phyloP scores from a whole-genome alignment of 2,797 vertebrate species.

The Enteromius unitaeniatus region DNA sequence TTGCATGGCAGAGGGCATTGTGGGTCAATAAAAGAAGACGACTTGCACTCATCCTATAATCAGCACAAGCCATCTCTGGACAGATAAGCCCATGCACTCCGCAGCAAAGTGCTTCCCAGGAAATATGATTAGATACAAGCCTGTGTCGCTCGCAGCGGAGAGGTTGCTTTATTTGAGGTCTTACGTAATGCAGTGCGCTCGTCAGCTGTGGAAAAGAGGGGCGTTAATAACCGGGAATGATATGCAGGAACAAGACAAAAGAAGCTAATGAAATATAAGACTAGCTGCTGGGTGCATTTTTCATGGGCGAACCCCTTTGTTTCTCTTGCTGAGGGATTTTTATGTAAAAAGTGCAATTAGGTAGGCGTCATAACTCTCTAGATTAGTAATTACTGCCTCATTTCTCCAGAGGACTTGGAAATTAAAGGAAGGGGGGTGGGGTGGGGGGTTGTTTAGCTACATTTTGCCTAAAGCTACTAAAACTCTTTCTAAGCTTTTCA shows the following conservation, averaged over 20 bases:
- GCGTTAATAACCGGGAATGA: constrained; percentile 60
- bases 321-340: constrained; percentile 62
- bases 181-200: constrained; percentile 59
- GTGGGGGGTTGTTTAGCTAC: constrained; percentile 20
- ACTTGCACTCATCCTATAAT: constrained; percentile 40
- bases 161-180: constrained; percentile 54
- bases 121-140: constrained; percentile 49
- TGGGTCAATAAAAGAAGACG: constrained; percentile 53
- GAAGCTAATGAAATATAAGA: constrained; percentile 67
- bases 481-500: constrained; percentile 41
- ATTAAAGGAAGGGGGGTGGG: constrained; percentile 3
- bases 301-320: constrained; percentile 63
- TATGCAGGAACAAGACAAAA: constrained; percentile 62
- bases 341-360: constrained; percentile 69
- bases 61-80: constrained; percentile 43
- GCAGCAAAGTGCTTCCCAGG: constrained; percentile 35
- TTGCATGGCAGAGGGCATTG: constrained; percentile 29
- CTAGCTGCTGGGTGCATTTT: constrained; percentile 63
- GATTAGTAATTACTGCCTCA: constrained; percentile 67
- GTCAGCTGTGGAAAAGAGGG: constrained; percentile 59
- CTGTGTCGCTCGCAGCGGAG: constrained; percentile 39
- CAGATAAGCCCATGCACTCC: constrained; percentile 41
- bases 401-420: constrained; percentile 56
- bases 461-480: constrained; percentile 31
- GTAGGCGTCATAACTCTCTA: constrained; percentile 67